Percentiles rank a stretch among this genome's conserved stretches.
Conservation (phyloP, 2,797 vertebrate genomes). For the Falco berigora region DNA sequence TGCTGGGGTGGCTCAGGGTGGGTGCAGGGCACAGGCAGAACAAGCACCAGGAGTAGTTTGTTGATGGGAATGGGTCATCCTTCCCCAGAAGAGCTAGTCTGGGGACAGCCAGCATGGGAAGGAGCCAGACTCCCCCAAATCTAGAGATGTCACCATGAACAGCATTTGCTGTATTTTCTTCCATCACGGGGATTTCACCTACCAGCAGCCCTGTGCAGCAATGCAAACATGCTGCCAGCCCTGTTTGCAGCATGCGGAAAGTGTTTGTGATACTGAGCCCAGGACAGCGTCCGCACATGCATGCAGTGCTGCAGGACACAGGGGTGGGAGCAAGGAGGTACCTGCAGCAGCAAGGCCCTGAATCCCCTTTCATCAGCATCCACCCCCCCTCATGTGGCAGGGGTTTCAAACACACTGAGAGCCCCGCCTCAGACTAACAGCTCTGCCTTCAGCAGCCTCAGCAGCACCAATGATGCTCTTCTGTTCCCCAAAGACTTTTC, state of each 20-base stretch:
- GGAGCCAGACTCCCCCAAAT: not conserved
- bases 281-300: rapidly evolving
- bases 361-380: not conserved
- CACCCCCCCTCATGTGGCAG: rapidly evolving
- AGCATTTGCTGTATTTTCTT: not conserved
- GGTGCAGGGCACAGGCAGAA: not conserved
- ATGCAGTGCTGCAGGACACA: not conserved
- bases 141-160: not conserved
- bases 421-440: not conserved
- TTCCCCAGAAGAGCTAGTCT: not conserved
- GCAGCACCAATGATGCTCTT: not conserved
- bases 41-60: not conserved
- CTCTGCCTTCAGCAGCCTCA: not conserved
- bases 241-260: rapidly evolving
- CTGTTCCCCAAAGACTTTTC: not conserved
- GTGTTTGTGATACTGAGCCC: rapidly evolving
- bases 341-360: not conserved
- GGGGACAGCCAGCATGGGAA: not conserved
- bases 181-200: rapidly evolving
- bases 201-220: not conserved
- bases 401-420: rapidly evolving
- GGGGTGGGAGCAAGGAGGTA: not conserved
- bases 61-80: not conserved
- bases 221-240: not conserved
- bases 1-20: not conserved